These are phyloP conservation scores for Criorhina ranunculi DNA, from an alignment of 2,888 invertebrate species.

Conservation along the genomic window DNA sequence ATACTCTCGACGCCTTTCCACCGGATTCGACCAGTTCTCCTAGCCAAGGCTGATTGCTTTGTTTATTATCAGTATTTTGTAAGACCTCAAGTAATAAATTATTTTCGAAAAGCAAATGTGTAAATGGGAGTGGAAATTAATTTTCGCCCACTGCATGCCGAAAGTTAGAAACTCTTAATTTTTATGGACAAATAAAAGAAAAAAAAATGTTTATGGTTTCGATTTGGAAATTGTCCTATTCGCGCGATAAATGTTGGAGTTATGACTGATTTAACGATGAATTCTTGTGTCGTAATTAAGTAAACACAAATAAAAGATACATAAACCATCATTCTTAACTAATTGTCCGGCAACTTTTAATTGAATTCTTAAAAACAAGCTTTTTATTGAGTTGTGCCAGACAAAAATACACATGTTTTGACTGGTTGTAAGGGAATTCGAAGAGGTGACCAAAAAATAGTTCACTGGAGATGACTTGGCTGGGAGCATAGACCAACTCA, in stretches of 20 bases:
- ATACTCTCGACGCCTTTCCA: not conserved
- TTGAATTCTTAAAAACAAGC: not conserved
- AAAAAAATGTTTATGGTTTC: not conserved
- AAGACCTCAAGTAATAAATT: constrained; percentile 3
- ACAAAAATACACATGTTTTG: too few relatives aligned
- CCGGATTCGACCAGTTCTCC: not conserved
- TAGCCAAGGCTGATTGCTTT: not conserved
- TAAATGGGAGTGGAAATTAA: not conserved
- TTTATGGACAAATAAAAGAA: constrained; percentile 2
- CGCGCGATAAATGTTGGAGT: constrained; percentile 19
- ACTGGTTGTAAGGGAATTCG: too few relatives aligned
- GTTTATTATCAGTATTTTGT: not conserved
- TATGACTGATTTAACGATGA: constrained; percentile 19
- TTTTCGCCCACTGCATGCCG: constrained; percentile 17
- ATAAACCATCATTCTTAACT: not conserved
- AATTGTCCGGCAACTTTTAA: not conserved
- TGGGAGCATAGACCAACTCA: too few relatives aligned
- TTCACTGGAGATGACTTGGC: too few relatives aligned
- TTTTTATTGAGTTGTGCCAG: too few relatives aligned
- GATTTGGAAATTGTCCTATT: constrained; percentile 27
- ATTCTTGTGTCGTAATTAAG: not conserved
- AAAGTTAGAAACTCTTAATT: not conserved
- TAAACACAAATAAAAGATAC: not conserved
- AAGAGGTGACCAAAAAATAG: too few relatives aligned
- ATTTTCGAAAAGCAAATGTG: constrained; percentile 8